Evolutionary conservation across 35 echinoderm and acorn worm species (phyloP).

Genomic region (Ptychodera flava): DNA sequence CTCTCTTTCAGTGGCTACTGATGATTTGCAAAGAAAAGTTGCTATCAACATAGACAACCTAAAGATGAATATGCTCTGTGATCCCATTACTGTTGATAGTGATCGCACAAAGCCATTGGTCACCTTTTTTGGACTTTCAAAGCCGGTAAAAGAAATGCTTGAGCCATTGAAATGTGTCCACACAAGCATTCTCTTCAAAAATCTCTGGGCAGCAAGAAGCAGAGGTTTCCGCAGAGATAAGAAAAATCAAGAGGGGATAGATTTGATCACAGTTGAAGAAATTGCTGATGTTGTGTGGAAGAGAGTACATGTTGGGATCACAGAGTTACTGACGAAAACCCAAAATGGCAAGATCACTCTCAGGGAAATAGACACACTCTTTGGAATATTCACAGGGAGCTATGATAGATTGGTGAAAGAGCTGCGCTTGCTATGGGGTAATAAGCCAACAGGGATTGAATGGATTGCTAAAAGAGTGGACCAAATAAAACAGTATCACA

Average conservation of each 20-base stretch:
- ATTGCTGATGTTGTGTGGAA: not conserved
- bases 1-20: not conserved
- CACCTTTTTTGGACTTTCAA: not conserved
- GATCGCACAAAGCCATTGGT: not conserved
- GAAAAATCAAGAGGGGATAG: not conserved
- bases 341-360: not conserved
- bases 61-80: not conserved
- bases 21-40: not conserved
- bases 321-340: not conserved
- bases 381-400: not conserved
- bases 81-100: not conserved
- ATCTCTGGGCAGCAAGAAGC: not conserved
- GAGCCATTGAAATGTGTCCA: not conserved
- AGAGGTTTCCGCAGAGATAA: not conserved
- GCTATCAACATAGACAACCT: not conserved
- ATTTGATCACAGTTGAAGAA: conserved; percentile 2
- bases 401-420: not conserved
- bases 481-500: not conserved
- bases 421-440: not conserved
- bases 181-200: not conserved
- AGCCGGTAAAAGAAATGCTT: not conserved
- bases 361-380: not conserved
- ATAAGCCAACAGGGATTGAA: not conserved
- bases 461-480: not conserved
- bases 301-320: not conserved